Evolutionary conservation across 2,113 vertebrate genomes (phyloP).

Genomic region (Anser cygnoides): DNA sequence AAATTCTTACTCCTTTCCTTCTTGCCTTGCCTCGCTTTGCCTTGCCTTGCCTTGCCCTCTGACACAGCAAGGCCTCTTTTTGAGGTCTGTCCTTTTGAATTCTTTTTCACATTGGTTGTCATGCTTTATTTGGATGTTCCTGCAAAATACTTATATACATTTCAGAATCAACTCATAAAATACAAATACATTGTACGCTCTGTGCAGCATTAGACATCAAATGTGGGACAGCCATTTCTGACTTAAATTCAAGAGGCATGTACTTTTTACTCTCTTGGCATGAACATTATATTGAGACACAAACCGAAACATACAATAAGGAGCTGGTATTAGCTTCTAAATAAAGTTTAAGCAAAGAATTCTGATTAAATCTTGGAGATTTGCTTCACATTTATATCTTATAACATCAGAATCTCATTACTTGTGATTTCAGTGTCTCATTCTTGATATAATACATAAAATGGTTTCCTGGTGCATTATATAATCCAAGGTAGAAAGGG

Average conservation of each 20-base stretch:
- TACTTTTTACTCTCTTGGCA: background rate
- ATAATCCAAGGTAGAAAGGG: background rate
- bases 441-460: background rate
- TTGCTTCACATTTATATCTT: background rate
- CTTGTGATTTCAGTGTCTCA: background rate
- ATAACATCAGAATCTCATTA: background rate
- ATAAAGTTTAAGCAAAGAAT: background rate
- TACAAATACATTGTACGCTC: background rate
- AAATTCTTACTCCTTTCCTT: background rate
- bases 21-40: background rate
- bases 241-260: background rate
- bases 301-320: background rate
- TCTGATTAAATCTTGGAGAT: background rate
- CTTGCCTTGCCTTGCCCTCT: background rate
- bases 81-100: background rate
- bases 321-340: background rate
- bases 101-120: slow-evolving; percentile 13
- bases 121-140: slow-evolving; percentile 2
- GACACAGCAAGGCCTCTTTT: background rate
- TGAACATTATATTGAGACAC: background rate
- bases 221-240: background rate
- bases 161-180: slow-evolving; percentile 14
- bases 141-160: background rate
- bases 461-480: background rate
- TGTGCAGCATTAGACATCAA: background rate